These are phyloP conservation scores for Hoplodrina blanda DNA, from an alignment of 2,888 invertebrate genomes.

Conservation along the genomic window DNA sequence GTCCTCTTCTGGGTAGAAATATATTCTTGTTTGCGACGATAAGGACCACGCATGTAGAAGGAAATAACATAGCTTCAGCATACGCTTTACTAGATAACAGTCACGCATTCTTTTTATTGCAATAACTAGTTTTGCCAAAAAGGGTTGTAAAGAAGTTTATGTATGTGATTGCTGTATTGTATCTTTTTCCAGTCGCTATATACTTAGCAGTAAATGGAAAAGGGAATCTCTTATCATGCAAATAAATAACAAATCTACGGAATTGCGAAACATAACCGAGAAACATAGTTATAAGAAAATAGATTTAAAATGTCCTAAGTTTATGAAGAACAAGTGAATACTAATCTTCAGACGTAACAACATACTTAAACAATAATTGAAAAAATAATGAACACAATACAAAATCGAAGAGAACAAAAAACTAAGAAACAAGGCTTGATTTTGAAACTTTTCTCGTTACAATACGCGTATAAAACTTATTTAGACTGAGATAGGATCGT, in stretches of 20 bases:
- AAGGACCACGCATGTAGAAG: neutral
- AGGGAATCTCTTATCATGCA: too few species aligned
- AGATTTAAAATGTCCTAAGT: neutral
- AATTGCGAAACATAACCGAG: too few species aligned
- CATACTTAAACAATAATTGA: neutral
- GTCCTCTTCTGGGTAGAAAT: conserved; percentile 21
- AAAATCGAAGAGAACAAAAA: conserved; percentile 6
- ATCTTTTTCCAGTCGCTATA: neutral
- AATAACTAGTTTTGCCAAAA: neutral
- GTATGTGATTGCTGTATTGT: neutral
- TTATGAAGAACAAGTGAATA: neutral
- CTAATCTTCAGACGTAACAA: conserved; percentile 4
- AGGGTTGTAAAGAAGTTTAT: neutral
- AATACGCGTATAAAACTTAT: neutral
- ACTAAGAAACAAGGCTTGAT: conserved; percentile 10
- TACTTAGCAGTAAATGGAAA: too few species aligned
- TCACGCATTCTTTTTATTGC: conserved; percentile 5
- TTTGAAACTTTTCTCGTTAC: conserved; percentile 32
- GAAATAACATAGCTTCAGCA: conserved; percentile 15
- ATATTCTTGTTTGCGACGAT: conserved; percentile 26
- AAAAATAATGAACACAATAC: conserved; percentile 17
- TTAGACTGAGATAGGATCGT: neutral
- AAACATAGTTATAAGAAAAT: neutral
- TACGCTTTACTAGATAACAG: neutral
- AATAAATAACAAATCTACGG: too few species aligned